A percentile compares a stretch with the other conserved stretches of the same genome.
These are phyloP conservation scores for Euplexia lucipara DNA, from an alignment of 2,888 invertebrate genomes.

Conservation along the genomic window DNA sequence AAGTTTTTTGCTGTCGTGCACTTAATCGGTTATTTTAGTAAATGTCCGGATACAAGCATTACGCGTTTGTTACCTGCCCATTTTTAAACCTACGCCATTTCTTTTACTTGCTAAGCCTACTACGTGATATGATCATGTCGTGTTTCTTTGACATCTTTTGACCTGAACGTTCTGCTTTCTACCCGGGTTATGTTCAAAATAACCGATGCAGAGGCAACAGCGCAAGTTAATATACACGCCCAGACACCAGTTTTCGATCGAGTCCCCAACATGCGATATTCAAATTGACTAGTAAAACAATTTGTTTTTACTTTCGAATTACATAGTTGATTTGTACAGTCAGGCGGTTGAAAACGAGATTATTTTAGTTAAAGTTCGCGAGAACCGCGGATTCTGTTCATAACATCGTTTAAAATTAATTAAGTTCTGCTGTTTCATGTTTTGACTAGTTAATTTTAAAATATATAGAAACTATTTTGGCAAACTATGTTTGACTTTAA, in stretches of 20 bases:
- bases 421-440: constrained; percentile 25
- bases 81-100: constrained; percentile 20
- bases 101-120: constrained; percentile 26
- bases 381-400: not conserved
- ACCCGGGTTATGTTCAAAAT: constrained; percentile 36
- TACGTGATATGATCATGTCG: constrained; percentile 45
- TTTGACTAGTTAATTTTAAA: constrained; percentile 44
- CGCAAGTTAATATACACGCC: constrained; percentile 59
- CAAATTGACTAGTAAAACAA: constrained; percentile 75
- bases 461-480: constrained; percentile 24
- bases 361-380: not conserved
- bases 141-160: not conserved
- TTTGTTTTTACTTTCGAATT: constrained; percentile 43
- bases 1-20: constrained; percentile 46
- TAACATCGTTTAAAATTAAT: constrained; percentile 14
- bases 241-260: constrained; percentile 55
- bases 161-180: constrained; percentile 21
- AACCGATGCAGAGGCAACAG: constrained; percentile 46
- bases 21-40: constrained; percentile 48
- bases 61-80: not conserved
- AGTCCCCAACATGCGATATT: constrained; percentile 64
- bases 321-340: constrained; percentile 54
- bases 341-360: constrained; percentile 21
- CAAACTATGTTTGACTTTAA: constrained; percentile 24
- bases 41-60: constrained; percentile 15